Percentiles rank a stretch among this genome's conserved stretches.
Evolutionary conservation across 2,888 invertebrate genomes (phyloP).

Genomic region (Diarsia dahlii): DNA sequence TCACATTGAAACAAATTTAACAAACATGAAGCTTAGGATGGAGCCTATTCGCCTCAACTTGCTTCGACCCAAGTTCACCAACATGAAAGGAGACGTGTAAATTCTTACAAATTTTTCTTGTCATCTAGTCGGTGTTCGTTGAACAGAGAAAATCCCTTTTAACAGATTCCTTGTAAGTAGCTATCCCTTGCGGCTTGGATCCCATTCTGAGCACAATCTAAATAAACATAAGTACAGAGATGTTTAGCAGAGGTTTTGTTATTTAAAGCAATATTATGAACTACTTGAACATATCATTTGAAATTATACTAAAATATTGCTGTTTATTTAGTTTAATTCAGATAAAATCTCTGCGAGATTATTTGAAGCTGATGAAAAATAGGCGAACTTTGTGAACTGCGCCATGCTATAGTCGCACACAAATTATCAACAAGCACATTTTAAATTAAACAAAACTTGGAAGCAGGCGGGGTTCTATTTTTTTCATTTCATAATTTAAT

Average conservation of each 20-base stretch:
- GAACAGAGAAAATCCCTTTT: slow-evolving; percentile 41
- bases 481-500: too few relatives aligned
- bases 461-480: too few relatives aligned
- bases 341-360: slow-evolving; percentile 13
- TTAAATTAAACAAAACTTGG: too few relatives aligned
- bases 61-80: slow-evolving; percentile 7
- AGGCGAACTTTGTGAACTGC: slow-evolving; percentile 21
- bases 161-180: slow-evolving; percentile 26
- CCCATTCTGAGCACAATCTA: slow-evolving; percentile 14
- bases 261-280: slow-evolving; percentile 7
- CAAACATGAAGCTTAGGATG: background rate
- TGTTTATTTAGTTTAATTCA: background rate
- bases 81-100: background rate
- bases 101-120: slow-evolving; percentile 27
- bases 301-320: slow-evolving; percentile 6
- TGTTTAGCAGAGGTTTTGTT: slow-evolving; percentile 5
- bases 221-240: slow-evolving; percentile 13
- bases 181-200: slow-evolving; percentile 22
- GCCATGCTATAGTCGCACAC: too few relatives aligned
- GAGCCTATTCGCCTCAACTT: background rate
- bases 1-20: slow-evolving; percentile 8
- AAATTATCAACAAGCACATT: too few relatives aligned
- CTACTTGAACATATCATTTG: background rate
- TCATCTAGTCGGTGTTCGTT: slow-evolving; percentile 22
- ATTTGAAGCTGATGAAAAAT: slow-evolving; percentile 43